Evolutionary conservation across 2,113 vertebrate genomes (phyloP).

Genomic region (Tinamus guttatus): DNA sequence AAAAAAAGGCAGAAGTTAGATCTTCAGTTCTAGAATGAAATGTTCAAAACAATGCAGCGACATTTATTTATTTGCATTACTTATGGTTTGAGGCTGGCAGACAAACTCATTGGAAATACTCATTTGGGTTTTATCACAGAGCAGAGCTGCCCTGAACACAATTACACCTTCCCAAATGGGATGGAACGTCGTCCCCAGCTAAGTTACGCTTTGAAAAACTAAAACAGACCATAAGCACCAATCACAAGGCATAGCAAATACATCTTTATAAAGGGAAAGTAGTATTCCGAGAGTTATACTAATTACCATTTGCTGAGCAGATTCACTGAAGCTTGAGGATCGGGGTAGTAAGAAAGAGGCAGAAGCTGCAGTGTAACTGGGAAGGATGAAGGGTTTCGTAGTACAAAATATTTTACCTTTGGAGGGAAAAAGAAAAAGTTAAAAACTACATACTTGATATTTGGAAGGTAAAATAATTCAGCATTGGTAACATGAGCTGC

Average conservation of each 20-base stretch:
- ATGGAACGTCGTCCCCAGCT: background rate
- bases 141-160: background rate
- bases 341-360: slow-evolving; percentile 88
- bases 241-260: background rate
- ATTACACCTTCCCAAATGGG: background rate
- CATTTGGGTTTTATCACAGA: background rate
- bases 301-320: slow-evolving; percentile 93
- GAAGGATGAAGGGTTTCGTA: slow-evolving; percentile 92
- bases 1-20: background rate
- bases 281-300: background rate
- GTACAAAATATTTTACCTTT: slow-evolving; percentile 86
- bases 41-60: background rate
- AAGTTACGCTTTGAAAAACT: background rate
- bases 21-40: background rate
- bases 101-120: background rate
- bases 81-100: background rate
- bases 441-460: slow-evolving; percentile 1
- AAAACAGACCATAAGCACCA: background rate
- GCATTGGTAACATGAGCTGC: background rate
- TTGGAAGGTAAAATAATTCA: background rate
- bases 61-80: background rate
- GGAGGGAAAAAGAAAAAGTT: slow-evolving; percentile 42
- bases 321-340: slow-evolving; percentile 85
- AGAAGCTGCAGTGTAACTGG: slow-evolving; percentile 91
- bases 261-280: slow-evolving; percentile 12